Evolutionary conservation across 2,888 invertebrate genomes (phyloP).

Genomic region (Protodeltote pygarga): DNA sequence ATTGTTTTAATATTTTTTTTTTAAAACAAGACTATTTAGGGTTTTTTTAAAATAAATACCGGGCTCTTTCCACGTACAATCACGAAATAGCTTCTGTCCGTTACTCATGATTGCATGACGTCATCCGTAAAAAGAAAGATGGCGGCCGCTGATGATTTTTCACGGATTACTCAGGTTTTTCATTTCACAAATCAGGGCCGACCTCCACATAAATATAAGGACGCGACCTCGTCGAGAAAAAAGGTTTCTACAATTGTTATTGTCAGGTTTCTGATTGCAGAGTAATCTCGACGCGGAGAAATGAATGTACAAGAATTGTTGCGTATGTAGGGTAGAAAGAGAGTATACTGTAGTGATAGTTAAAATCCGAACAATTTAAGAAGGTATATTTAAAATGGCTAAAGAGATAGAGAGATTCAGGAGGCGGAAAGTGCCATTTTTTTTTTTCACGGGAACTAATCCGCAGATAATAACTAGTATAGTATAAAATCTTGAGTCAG

Average conservation of each 20-base stretch:
- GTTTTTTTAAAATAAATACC: not conserved
- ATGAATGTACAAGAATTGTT: conserved; percentile 29
- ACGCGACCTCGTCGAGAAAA: conserved; percentile 49
- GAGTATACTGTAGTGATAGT: too few relatives aligned
- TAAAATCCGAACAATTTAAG: too few relatives aligned
- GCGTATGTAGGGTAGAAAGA: conserved; percentile 10
- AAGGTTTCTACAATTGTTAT: conserved; percentile 48
- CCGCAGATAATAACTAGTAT: too few relatives aligned
- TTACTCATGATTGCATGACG: conserved; percentile 55
- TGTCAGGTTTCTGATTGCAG: conserved; percentile 54
- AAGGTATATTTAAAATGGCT: too few relatives aligned
- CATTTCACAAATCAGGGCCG: conserved; percentile 54
- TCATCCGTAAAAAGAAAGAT: conserved; percentile 57
- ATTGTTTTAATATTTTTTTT: too few relatives aligned
- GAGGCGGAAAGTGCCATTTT: too few relatives aligned
- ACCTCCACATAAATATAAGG: conserved; percentile 36
- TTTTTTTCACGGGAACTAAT: too few relatives aligned
- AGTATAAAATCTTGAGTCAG: too few relatives aligned
- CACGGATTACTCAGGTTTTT: conserved; percentile 45
- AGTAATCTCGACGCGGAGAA: conserved; percentile 50
- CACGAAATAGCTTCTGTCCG: conserved; percentile 29
- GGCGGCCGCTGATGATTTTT: conserved; percentile 46
- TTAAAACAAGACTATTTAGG: too few relatives aligned
- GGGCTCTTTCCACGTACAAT: conserved; percentile 5
- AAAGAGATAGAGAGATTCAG: too few relatives aligned